These are phyloP conservation scores for Acanthoscelides obtectus DNA, from an alignment of 2,888 invertebrate genomes.

Conservation along the genomic window DNA sequence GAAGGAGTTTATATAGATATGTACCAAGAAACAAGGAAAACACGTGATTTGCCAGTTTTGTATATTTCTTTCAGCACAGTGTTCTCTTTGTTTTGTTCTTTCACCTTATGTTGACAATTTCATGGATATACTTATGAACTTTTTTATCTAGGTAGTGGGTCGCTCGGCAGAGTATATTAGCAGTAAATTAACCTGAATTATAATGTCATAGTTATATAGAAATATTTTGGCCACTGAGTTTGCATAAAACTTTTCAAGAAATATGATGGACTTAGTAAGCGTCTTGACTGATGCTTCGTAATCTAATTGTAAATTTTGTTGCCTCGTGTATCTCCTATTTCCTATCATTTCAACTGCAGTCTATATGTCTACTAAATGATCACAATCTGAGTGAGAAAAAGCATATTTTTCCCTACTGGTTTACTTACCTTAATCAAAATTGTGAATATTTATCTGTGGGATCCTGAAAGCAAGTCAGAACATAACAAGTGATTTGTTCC, in stretches of 20 bases:
- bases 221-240: not conserved
- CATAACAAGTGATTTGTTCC: too few species aligned
- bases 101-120: slow-evolving; percentile 4
- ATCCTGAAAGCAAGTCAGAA: not conserved
- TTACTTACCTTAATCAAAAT: not conserved
- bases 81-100: slow-evolving; percentile 14
- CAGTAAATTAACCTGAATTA: not conserved
- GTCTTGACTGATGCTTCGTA: not conserved
- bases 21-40: slow-evolving; percentile 17
- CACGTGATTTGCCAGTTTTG: slow-evolving; percentile 4
- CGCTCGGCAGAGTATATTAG: not conserved
- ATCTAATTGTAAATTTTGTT: too few species aligned
- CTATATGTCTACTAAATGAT: not conserved
- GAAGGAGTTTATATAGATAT: slow-evolving; percentile 6
- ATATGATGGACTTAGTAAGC: not conserved
- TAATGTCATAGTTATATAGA: not conserved
- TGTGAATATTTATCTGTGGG: not conserved
- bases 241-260: not conserved
- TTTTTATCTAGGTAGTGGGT: not conserved
- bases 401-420: not conserved
- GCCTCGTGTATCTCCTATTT: not conserved
- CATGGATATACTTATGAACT: not conserved
- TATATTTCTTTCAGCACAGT: slow-evolving; percentile 1
- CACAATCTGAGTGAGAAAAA: not conserved
- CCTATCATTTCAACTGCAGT: not conserved